phyloP scores from a whole-genome alignment of 2,888 invertebrate species.

The Heteropelma amictum region DNA sequence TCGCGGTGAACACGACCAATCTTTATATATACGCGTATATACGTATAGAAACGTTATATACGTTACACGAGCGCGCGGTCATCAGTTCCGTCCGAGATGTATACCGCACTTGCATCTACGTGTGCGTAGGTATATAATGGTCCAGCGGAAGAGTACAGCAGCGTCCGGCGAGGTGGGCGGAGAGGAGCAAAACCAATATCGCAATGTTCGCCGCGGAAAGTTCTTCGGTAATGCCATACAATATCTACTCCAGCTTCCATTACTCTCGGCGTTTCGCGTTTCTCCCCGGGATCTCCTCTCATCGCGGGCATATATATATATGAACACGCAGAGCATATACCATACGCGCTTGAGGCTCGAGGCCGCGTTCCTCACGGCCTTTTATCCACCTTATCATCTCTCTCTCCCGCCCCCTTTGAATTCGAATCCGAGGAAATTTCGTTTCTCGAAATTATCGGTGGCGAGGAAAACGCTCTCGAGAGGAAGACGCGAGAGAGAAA shows the following conservation, averaged over 20 bases:
- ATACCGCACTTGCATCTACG: too few relatives aligned
- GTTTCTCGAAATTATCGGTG: too few relatives aligned
- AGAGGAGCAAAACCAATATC: conserved; percentile 74
- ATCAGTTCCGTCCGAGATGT: conserved; percentile 32
- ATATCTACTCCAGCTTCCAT: conserved; percentile 76
- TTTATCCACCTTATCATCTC: background rate
- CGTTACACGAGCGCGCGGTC: conserved; percentile 33
- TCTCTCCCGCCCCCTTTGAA: background rate
- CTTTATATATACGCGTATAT: background rate
- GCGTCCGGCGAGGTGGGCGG: conserved; percentile 54
- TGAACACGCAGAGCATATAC: too few relatives aligned
- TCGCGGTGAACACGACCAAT: too few relatives aligned
- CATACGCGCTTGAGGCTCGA: too few relatives aligned
- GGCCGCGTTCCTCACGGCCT: too few relatives aligned
- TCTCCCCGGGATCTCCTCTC: too few relatives aligned
- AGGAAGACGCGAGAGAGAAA: too few relatives aligned
- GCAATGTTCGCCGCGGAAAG: conserved; percentile 75
- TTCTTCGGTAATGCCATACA: conserved; percentile 76
- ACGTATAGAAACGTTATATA: background rate
- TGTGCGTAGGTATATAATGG: background rate
- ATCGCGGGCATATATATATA: too few relatives aligned
- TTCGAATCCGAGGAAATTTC: too few relatives aligned
- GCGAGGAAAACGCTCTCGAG: too few relatives aligned
- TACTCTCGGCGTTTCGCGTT: conserved; percentile 70
- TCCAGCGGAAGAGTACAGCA: conserved; percentile 4